Evolutionary conservation across 2,888 invertebrate species (phyloP).

Genomic region (Cancer borealis): DNA sequence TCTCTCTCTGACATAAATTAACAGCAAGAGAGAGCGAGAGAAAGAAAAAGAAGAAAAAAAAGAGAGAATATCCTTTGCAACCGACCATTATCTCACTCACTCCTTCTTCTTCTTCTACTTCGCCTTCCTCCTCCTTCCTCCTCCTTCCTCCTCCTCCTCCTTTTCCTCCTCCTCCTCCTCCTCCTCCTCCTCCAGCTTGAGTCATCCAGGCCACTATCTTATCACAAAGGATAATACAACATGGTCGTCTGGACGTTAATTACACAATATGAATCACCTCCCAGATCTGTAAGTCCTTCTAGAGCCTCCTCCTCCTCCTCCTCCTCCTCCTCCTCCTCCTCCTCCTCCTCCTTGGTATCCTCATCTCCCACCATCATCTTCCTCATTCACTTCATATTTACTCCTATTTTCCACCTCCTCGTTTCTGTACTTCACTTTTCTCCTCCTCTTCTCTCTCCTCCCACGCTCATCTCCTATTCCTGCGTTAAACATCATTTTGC

Average conservation of each 20-base stretch:
- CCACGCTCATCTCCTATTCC: too few species aligned
- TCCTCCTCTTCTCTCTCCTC: too few species aligned
- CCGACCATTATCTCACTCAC: neutral
- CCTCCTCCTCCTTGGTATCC: neutral
- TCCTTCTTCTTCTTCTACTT: neutral
- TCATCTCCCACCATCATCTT: too few species aligned
- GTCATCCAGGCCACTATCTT: neutral
- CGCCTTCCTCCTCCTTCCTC: neutral
- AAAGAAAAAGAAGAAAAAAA: neutral
- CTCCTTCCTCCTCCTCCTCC: neutral
- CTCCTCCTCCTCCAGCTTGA: neutral
- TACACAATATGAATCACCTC: constrained; percentile 37
- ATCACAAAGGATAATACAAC: constrained; percentile 25
- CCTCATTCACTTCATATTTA: too few species aligned
- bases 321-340: neutral
- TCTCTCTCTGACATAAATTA: too few species aligned
- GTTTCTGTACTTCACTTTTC: too few species aligned
- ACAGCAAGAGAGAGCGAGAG: neutral
- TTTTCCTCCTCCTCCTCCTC: neutral
- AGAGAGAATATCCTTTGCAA: neutral
- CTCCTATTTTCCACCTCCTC: too few species aligned
- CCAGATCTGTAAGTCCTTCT: neutral
- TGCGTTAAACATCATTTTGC: neutral
- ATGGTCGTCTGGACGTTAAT: constrained; percentile 27
- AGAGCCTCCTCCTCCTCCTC: constrained; percentile 6